A percentile compares a stretch with the other conserved stretches of the same genome.
Evolutionary conservation across 2,113 vertebrate genomes (phyloP).

Genomic region (Cyanoliseus patagonus): DNA sequence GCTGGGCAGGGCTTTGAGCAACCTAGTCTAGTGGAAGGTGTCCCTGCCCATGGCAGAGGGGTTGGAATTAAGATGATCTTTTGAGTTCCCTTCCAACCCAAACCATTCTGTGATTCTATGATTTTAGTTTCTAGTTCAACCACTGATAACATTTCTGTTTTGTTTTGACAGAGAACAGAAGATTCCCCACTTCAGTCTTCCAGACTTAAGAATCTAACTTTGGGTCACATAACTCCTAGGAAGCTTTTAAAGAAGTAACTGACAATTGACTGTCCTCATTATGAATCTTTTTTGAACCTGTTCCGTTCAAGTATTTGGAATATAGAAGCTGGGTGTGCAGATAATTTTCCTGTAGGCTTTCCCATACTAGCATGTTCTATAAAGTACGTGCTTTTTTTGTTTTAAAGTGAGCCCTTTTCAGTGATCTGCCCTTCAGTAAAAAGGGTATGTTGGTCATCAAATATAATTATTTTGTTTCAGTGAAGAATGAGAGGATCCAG

Average conservation of each 20-base stretch:
- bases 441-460: neutral
- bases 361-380: neutral
- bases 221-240: conserved; percentile 43
- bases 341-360: neutral
- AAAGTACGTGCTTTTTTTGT: neutral
- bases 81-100: neutral
- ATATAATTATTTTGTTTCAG: neutral
- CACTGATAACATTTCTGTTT: neutral
- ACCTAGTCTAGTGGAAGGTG: neutral
- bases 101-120: neutral
- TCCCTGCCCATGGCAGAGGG: neutral
- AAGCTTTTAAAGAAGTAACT: conserved; percentile 67
- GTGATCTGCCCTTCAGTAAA: neutral
- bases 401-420: neutral
- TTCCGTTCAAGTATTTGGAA: neutral
- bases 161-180: conserved; percentile 51
- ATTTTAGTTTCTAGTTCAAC: neutral
- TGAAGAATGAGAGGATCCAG: neutral
- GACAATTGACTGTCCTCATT: neutral
- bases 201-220: conserved; percentile 61
- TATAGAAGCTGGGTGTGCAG: neutral
- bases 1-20: neutral
- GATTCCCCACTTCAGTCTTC: conserved; percentile 71
- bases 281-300: neutral
- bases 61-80: neutral